These are phyloP conservation scores for Herpailurus yagouaroundi DNA, from an alignment of 2,113 vertebrate genomes.

Conservation along the genomic window DNA sequence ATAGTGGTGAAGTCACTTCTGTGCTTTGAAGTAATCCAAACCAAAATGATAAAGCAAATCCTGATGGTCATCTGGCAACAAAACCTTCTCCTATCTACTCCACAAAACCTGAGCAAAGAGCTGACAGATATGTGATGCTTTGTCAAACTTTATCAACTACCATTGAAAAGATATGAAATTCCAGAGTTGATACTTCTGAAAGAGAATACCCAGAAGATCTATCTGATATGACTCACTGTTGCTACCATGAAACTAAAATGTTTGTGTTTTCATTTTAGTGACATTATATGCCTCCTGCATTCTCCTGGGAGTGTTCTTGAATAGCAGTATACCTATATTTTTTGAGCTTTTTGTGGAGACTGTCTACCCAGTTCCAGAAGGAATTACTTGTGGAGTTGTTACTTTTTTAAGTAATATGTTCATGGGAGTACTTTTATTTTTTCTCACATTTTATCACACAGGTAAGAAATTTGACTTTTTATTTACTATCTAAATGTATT, in stretches of 20 bases:
- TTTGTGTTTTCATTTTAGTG: conserved; percentile 86
- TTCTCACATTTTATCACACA: conserved; percentile 96
- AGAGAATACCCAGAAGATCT: neutral
- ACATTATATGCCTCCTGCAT: conserved; percentile 97
- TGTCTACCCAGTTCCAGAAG: conserved; percentile 98
- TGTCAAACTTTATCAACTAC: neutral
- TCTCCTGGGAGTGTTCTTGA: conserved; percentile 96
- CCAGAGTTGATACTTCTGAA: neutral
- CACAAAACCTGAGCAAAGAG: neutral
- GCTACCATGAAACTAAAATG: neutral
- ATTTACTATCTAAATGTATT: conserved; percentile 37
- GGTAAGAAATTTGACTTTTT: conserved; percentile 88
- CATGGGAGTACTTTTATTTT: conserved; percentile 95
- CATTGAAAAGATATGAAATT: neutral
- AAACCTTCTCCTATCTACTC: neutral
- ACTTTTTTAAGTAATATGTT: conserved; percentile 97
- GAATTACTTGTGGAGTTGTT: conserved; percentile 97
- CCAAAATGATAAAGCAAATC: conserved; percentile 43
- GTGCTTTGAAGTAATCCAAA: conserved; percentile 38
- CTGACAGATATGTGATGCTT: neutral
- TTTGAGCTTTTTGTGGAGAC: conserved; percentile 98
- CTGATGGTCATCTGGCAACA: neutral
- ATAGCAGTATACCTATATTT: conserved; percentile 97
- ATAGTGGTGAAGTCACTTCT: conserved; percentile 31
- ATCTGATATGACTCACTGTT: neutral